Evolutionary conservation across 2,113 vertebrate genomes (phyloP), one percentile per base, ranked within the genome.

Genomic region (Dromas ardeola): DNA sequence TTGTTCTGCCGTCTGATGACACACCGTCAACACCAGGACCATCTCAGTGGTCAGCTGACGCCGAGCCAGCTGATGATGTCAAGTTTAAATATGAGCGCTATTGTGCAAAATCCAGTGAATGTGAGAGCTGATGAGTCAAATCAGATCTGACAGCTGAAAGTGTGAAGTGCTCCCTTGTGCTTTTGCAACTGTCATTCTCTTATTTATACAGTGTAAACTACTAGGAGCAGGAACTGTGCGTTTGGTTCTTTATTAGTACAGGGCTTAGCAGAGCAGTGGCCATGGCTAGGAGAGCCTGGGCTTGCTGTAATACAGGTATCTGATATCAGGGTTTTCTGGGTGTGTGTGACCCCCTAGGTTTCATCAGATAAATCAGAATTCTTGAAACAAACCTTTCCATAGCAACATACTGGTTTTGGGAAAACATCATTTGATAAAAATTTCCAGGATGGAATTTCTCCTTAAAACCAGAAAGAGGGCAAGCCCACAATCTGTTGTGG

Each of bases 81-180:
- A 58, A 11, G 22, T 25, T 77, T 67, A 47, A 81, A 52, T 26
- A 21, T 3, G 59, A 65, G 61, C 5, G 1, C 20, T n/a, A 38
- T 52, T 87, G 72, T 4, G 3, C 62, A 90, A 90, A 93, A 81
- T 23, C 32, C 52, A 62, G 58, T 53, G 69, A 15, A 32, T 25
- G 78, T 15, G 69, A 49, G 79, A 84, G 58, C 61, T 29, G 71
- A 45, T n/a, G 88, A 88, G 93, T 45, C 70, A 47, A 90, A 87
- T 62, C 73, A 72, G 49, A 10, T 21, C 74, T 26, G 80, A 78
- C 65, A 86, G 84, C 61, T 69, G 53, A 21, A 67, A 67, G 83
- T 26, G 59, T 59, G 80, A 95, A 91, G 59, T 17, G 32, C 50
- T 93, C 49, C 84, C 80, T 73, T 47, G 59, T 63, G 90, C 36